Evolutionary conservation across 2,797 vertebrate species (phyloP).

Genomic region (Lophotriccus pileatus): DNA sequence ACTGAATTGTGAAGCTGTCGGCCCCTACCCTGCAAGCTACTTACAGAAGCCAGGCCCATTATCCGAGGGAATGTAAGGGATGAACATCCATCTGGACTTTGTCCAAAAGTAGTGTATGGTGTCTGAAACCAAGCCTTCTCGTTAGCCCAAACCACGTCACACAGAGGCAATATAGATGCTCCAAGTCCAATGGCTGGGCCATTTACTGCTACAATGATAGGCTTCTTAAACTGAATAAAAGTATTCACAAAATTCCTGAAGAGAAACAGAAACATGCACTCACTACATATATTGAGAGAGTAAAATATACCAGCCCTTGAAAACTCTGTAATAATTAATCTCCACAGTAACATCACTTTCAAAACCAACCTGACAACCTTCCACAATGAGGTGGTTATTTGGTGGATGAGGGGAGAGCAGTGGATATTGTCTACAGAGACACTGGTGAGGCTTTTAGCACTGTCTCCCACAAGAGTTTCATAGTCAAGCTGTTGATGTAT

Average conservation of each 20-base stretch:
- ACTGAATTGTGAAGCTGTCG: background rate
- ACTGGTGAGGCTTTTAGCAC: background rate
- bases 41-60: slow-evolving; percentile 95
- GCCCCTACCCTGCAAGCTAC: slow-evolving; percentile 70
- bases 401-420: background rate
- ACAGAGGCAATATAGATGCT: slow-evolving; percentile 92
- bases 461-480: background rate
- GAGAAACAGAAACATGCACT: slow-evolving; percentile 65
- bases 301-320: slow-evolving; percentile 14
- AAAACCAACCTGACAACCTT: background rate
- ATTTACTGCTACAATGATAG: slow-evolving; percentile 93
- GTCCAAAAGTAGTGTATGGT: slow-evolving; percentile 92
- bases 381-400: background rate
- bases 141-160: slow-evolving; percentile 97
- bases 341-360: background rate
- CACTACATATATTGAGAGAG: slow-evolving; percentile 12
- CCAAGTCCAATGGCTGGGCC: slow-evolving; percentile 94
- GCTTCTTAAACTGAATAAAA: slow-evolving; percentile 99
- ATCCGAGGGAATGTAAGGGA: slow-evolving; percentile 93
- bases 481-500: background rate
- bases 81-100: slow-evolving; percentile 94
- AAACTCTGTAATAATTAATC: background rate
- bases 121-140: slow-evolving; percentile 99
- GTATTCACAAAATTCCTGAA: slow-evolving; percentile 95
- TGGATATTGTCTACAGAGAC: background rate